A percentile compares a stretch with the other conserved stretches of the same genome.
Evolutionary conservation across 2,888 invertebrate species (phyloP).

Genomic region (Calameuta pallipes): DNA sequence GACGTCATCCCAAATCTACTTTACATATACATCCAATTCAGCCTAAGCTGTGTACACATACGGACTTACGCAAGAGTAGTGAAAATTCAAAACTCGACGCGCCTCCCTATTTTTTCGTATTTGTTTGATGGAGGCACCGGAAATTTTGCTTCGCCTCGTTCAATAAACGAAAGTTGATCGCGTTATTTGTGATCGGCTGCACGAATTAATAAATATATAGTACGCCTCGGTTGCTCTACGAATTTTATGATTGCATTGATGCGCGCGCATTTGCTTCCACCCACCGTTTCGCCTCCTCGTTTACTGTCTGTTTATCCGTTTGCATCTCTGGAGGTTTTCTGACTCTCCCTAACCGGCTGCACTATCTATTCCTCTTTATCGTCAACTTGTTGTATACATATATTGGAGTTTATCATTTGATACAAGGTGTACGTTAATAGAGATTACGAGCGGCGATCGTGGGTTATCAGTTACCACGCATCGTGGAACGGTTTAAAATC

Average conservation of each 20-base stretch:
- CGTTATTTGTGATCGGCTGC: slow-evolving; percentile 28
- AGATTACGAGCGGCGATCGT: not conserved
- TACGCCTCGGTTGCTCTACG: not conserved
- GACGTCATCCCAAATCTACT: not conserved
- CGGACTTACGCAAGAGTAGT: not conserved
- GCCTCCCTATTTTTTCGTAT: not conserved
- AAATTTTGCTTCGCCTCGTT: slow-evolving; percentile 29
- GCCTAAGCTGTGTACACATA: not conserved
- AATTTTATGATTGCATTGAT: not conserved
- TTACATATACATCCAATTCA: not conserved
- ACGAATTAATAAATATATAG: not conserved
- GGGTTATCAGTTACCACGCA: not conserved
- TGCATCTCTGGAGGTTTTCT: too few species aligned
- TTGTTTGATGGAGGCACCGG: slow-evolving; percentile 6
- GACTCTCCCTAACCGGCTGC: too few species aligned
- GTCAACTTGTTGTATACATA: not conserved
- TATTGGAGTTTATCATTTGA: not conserved
- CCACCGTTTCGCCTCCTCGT: not conserved
- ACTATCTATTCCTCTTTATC: too few species aligned
- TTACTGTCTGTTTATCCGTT: not conserved
- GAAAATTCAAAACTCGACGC: not conserved
- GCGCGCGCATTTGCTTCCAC: not conserved
- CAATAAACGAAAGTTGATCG: slow-evolving; percentile 37
- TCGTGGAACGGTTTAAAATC: not conserved
- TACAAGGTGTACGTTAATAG: not conserved